A percentile compares a stretch with the other conserved stretches of the same genome.
Evolutionary conservation across 2,888 invertebrate species (phyloP).

Genomic region (Dichetophora obliterata): DNA sequence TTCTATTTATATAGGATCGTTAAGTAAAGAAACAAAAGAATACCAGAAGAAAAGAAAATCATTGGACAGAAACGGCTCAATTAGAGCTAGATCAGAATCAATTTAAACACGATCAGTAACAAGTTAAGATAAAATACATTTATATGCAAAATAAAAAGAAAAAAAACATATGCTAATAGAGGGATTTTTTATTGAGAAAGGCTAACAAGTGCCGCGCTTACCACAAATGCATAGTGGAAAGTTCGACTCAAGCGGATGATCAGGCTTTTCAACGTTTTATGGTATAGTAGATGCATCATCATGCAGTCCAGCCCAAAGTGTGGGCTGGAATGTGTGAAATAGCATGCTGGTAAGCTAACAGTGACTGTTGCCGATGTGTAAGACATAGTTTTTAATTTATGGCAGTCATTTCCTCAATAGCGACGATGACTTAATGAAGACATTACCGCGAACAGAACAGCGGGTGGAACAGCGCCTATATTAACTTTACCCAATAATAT

Average conservation of each 20-base stretch:
- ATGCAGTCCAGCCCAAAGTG: neutral
- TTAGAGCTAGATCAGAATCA: constrained; percentile 9
- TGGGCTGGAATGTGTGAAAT: neutral
- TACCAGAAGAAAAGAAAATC: neutral
- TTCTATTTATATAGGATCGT: too few species aligned
- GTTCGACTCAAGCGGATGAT: neutral
- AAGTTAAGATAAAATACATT: neutral
- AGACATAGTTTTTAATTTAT: neutral
- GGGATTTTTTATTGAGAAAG: neutral
- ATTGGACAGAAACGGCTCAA: constrained; percentile 6
- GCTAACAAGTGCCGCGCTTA: neutral
- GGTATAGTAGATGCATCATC: neutral
- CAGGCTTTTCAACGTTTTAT: constrained; percentile 24
- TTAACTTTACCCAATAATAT: neutral
- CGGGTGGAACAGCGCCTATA: neutral
- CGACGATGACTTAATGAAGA: neutral
- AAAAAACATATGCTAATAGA: neutral
- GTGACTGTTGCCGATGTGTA: neutral
- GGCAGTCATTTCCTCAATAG: neutral
- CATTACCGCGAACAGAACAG: neutral
- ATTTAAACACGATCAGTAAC: constrained; percentile 7
- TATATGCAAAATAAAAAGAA: neutral
- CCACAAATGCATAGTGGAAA: neutral
- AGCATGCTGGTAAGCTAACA: neutral
- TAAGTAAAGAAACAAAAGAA: neutral